Conservation (phyloP, 2,113 vertebrate genomes). For the Centropus bengalensis region DNA sequence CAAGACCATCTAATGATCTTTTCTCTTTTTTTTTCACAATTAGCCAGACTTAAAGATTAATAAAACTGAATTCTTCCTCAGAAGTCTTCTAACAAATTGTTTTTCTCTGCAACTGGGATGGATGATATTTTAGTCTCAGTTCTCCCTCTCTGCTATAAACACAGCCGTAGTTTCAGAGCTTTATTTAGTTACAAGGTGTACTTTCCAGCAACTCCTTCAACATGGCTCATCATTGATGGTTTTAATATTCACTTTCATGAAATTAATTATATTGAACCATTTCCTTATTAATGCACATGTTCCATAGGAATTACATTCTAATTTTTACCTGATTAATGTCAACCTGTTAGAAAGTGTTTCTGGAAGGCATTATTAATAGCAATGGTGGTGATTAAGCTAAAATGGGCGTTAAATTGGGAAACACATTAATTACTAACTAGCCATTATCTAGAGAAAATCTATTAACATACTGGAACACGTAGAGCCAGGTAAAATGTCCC, state of each 20-base stretch:
- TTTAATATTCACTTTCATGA: constrained; percentile 6
- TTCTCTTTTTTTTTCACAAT: neutral
- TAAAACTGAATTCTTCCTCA: neutral
- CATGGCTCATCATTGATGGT: neutral
- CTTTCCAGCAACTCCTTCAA: neutral
- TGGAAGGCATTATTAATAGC: constrained; percentile 36
- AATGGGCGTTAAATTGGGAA: constrained; percentile 47
- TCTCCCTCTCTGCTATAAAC: neutral
- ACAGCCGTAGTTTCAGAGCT: neutral
- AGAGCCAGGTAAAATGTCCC: neutral
- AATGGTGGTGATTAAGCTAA: neutral
- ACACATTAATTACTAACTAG: constrained; percentile 30
- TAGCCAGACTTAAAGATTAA: neutral
- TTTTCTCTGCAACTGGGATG: neutral
- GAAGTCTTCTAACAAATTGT: neutral
- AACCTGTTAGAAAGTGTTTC: neutral
- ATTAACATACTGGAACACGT: neutral
- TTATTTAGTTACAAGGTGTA: neutral
- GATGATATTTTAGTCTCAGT: neutral
- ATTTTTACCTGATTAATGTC: constrained; percentile 46
- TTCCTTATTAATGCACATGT: neutral
- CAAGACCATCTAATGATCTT: neutral
- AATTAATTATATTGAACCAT: constrained; percentile 3
- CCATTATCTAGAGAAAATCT: constrained; percentile 11
- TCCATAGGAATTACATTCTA: constrained; percentile 26